Evolutionary conservation across 2,113 vertebrate genomes (phyloP).

Genomic region (Elephantulus edwardii): DNA sequence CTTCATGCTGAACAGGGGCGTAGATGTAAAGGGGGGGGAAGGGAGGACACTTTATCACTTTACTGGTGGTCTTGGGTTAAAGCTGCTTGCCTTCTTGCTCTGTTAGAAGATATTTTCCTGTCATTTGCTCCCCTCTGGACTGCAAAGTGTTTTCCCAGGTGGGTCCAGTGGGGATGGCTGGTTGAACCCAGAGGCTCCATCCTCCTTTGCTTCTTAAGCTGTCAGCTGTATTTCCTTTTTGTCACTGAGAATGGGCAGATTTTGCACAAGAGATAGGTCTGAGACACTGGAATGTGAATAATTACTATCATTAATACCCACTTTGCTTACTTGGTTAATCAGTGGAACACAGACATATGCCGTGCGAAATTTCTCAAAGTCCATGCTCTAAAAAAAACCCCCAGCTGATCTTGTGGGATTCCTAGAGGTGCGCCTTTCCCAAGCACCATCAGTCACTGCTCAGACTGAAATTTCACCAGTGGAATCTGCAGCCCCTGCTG

Average conservation of each 20-base stretch:
- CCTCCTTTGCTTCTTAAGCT: no score
- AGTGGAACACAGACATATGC: not conserved
- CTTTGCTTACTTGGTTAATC: not conserved
- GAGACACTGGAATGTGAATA: not conserved
- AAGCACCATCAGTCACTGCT: not conserved
- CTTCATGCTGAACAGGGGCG: no score
- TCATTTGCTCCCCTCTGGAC: no score
- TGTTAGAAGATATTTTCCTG: no score
- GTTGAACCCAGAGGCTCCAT: no score
- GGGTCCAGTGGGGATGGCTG: no score
- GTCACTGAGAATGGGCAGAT: fast-evolving
- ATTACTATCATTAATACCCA: not conserved
- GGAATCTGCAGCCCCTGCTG: constrained; percentile 41
- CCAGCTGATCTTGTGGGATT: not conserved
- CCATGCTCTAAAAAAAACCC: not conserved
- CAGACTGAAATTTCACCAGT: constrained; percentile 45
- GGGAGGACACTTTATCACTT: no score
- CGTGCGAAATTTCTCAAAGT: not conserved
- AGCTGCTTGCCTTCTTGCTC: no score
- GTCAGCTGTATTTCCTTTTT: no score
- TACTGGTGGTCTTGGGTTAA: no score
- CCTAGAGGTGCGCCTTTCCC: not conserved
- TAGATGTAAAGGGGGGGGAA: no score
- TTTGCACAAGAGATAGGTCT: not conserved
- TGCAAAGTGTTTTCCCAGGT: no score